Evolutionary conservation across 2,113 vertebrate genomes (phyloP).

Genomic region (Tretioscincus oriximinensis): DNA sequence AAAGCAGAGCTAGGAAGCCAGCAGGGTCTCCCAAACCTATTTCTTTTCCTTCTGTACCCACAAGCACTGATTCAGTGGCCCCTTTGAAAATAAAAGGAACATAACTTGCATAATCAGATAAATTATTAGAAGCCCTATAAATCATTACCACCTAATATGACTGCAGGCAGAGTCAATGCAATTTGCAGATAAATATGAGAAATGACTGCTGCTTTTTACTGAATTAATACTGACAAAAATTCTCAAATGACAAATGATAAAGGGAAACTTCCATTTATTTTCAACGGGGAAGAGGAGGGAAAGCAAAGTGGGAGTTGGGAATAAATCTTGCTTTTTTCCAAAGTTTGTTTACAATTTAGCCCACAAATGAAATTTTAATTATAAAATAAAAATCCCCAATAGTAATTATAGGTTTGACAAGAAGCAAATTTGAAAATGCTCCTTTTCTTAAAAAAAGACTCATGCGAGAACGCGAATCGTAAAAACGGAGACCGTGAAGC

Average conservation of each 20-base stretch:
- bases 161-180: constrained; percentile 74
- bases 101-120: constrained; percentile 75
- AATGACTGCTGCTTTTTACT: constrained; percentile 72
- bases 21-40: constrained; percentile 54
- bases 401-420: constrained; percentile 58
- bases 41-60: constrained; percentile 57
- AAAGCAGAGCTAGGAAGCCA: constrained; percentile 44
- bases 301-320: constrained; percentile 52
- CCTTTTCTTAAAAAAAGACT: constrained; percentile 27
- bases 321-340: constrained; percentile 59
- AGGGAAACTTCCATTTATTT: constrained; percentile 59
- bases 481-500: background rate
- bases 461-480: background rate
- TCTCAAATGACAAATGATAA: constrained; percentile 74
- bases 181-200: constrained; percentile 80
- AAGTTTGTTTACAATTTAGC: constrained; percentile 47
- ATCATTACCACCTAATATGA: constrained; percentile 79
- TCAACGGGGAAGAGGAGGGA: constrained; percentile 64
- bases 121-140: constrained; percentile 79
- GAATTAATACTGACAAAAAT: constrained; percentile 76
- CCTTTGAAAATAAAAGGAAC: constrained; percentile 55
- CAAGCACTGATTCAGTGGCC: constrained; percentile 65
- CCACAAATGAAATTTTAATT: constrained; percentile 53
- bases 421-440: constrained; percentile 42
- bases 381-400: constrained; percentile 58